Evolutionary conservation across 2,888 invertebrate species (phyloP), one percentile per base, ranked within the genome.

Genomic region (Tinea semifulvella): DNA sequence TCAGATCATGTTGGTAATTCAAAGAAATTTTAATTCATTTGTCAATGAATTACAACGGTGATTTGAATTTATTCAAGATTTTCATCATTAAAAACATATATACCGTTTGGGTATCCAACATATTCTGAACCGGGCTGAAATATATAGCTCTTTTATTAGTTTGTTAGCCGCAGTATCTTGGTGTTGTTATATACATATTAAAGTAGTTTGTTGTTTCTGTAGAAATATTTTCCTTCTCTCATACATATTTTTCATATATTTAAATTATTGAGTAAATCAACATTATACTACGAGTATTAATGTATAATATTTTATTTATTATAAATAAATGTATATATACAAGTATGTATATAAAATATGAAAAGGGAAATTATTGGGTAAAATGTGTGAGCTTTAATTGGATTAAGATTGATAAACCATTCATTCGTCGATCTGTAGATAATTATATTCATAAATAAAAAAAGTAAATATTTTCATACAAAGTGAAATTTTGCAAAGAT

Each of bases 391-490:
- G 69, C 71, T 70, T 69, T 72, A 72, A 71, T 62, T 54, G 53
- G 53, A 61, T 63, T 61, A 67, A 63, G 66, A 61, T 66, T 65
- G 64, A 66, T 68, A 65, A 67, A 66, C 67, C 67, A 65, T 54
- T 61, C 57, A 52, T 56, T 56, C 53, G 53, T 56, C 56, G 52
- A 40, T 46, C 43, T 50, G 50, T 49, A 47, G 47, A 55, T 50
- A 46, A 50, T 48, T 48, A 56, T 67, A 65, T 65, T 65, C 65
- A 63, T 53, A 56, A 62, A 54, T 60, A 60, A 53, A 56, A 55
- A 58, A 57, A 47, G 54, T 56, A 57, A 54, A 57, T 40, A 44
- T 45, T 22, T 40, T 31, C 40, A 31, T 28, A 42, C 25, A 40
- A 45, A 20, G 44, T 43, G 35, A 42, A 40, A 47, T 48, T 47